These are phyloP conservation scores for Setophaga kirtlandii DNA, from an alignment of 2,113 vertebrate species.

Conservation along the genomic window DNA sequence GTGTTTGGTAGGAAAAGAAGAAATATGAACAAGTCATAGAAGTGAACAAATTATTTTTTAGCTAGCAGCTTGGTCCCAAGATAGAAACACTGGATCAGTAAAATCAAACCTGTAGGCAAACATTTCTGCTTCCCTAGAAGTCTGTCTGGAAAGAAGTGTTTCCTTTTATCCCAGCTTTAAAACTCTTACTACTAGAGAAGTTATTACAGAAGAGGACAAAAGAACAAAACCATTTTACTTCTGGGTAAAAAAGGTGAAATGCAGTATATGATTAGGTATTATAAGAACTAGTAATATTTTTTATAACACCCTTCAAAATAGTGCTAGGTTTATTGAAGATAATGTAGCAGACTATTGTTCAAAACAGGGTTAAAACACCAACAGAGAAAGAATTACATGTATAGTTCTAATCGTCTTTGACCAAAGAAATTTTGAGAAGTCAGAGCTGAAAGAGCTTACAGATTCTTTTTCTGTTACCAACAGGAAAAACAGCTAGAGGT, in stretches of 20 bases:
- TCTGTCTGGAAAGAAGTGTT: not conserved
- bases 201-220: not conserved
- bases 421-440: not conserved
- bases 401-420: not conserved
- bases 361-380: not conserved
- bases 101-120: not conserved
- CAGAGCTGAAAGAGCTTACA: not conserved
- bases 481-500: not conserved
- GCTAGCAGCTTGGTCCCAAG: not conserved
- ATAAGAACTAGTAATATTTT: not conserved
- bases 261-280: not conserved
- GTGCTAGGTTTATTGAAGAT: not conserved
- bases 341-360: not conserved
- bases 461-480: not conserved
- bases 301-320: not conserved
- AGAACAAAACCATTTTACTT: not conserved
- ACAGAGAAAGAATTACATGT: not conserved
- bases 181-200: not conserved
- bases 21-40: not conserved
- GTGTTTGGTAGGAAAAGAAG: not conserved
- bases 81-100: not conserved
- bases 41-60: not conserved
- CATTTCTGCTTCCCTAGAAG: not conserved
- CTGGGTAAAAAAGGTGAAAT: not conserved
- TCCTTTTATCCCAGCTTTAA: not conserved